A percentile compares a stretch with the other conserved stretches of the same genome.
Evolutionary conservation across 1,140 invertebrate species (phyloP).

Genomic region (Oscheius sp.): DNA sequence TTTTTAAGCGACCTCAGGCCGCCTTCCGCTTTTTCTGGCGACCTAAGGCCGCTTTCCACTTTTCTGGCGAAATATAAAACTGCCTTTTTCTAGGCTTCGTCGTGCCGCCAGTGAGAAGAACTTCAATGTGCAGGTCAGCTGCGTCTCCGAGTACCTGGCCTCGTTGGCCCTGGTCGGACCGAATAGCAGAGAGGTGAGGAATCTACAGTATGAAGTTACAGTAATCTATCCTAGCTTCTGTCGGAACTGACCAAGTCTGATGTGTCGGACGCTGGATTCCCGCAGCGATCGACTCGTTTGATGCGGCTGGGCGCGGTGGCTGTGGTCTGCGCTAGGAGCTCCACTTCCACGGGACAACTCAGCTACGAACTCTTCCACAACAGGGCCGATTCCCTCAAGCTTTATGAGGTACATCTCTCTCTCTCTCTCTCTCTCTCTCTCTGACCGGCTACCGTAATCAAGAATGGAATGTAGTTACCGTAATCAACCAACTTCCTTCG

Average conservation of each 20-base stretch:
- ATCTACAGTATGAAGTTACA: background rate
- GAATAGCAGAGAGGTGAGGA: constrained; percentile 38
- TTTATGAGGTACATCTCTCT: constrained; percentile 37
- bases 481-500: too few relatives aligned
- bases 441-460: background rate
- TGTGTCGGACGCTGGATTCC: constrained; percentile 40
- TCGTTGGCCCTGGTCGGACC: constrained; percentile 45
- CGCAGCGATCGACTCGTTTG: constrained; percentile 36
- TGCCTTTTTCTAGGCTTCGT: background rate
- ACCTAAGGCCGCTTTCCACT: too few relatives aligned
- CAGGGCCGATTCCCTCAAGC: constrained; percentile 40
- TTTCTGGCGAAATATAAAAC: background rate
- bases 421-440: too few relatives aligned
- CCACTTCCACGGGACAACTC: constrained; percentile 42
- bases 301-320: constrained; percentile 39
- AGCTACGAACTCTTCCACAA: constrained; percentile 45
- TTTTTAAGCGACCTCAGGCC: too few relatives aligned
- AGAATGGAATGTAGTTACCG: too few relatives aligned
- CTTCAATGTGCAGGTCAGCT: constrained; percentile 36
- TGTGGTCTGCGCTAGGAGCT: constrained; percentile 42
- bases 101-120: constrained; percentile 22
- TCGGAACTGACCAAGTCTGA: constrained; percentile 41
- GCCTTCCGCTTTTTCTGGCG: too few relatives aligned
- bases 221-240: constrained; percentile 22
- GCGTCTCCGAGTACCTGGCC: constrained; percentile 44